Percentiles rank a stretch among this genome's conserved stretches.
These are phyloP conservation scores for Leuciscus waleckii DNA, from an alignment of 2,797 vertebrate genomes.

Conservation along the genomic window DNA sequence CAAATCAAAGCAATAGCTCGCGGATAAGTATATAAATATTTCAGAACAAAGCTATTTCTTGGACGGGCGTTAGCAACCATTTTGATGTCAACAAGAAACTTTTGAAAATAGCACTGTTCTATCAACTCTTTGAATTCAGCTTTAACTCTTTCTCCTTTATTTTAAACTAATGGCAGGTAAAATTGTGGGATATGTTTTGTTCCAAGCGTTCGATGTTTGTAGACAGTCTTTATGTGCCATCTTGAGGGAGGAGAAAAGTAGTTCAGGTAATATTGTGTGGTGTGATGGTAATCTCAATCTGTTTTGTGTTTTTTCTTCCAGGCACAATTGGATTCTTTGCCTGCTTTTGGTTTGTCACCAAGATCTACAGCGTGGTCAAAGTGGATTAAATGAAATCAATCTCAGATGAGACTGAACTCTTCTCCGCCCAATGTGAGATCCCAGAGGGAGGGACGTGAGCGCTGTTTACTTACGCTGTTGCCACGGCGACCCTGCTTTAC, in stretches of 20 bases:
- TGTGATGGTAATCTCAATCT: background rate
- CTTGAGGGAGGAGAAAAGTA: background rate
- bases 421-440: constrained; percentile 25
- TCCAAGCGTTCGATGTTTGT: background rate
- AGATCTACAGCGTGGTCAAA: constrained; percentile 98
- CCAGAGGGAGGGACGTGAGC: constrained; percentile 21
- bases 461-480: constrained; percentile 30
- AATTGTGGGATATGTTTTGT: constrained; percentile 3
- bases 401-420: constrained; percentile 37
- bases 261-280: background rate
- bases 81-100: background rate
- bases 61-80: background rate
- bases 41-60: background rate
- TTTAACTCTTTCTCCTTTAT: background rate
- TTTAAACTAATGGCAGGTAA: background rate
- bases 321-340: constrained; percentile 96
- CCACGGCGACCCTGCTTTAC: constrained; percentile 30
- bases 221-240: background rate
- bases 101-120: background rate
- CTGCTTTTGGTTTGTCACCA: constrained; percentile 97
- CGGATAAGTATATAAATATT: background rate
- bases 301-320: constrained; percentile 55
- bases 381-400: constrained; percentile 82
- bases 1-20: background rate
- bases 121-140: background rate